Base-by-base conservation (phyloP, 2,888 invertebrate genomes). In the Plagiodera versicolora region DNA sequence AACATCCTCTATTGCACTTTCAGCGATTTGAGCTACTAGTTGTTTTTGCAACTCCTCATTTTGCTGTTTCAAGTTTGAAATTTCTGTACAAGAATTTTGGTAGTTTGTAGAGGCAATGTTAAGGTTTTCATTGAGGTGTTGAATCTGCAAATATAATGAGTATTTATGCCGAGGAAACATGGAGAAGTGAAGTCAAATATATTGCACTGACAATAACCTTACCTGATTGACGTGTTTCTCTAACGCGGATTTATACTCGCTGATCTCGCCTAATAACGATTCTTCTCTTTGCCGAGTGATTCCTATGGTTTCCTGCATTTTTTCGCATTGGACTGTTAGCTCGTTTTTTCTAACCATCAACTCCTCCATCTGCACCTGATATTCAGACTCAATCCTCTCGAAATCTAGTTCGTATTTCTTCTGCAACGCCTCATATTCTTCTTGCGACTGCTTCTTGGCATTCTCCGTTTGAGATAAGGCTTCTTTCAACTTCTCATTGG, bases 381-480 rank as follows among this genome's bases (percentile, higher is more conserved):
- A 75, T 55, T 84, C 83, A n/a, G 75, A 75, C 67, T 86, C 84
- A 32, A 82, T 73, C 56, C 81, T 82, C 63, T 84, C 83, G 18
- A 83, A 75, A 62, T 83, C 83, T 1, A 75, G 76, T 45, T 77
- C 75, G 63, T 81, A 81, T 18, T 77, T 75, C 0, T 77, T 75
- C 58, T 82, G 64, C 52, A 81, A 75, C 14, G 79, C 74, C 59
- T 83, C 81, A 61, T 81, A 80, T 6, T 80, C 78, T 2, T 71
- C 67, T 16, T 81, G 81, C 18, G 80, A 70, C 1, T 77, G 77
- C 48, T 80, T 78, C 47, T 69, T 64, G 65, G 87, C 85, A 50
- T 80, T 80, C 72, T 83, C 83, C 1, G 83, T 67, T 64, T 82
- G 80, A 54, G 81, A 80, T 66, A 84, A 79, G 64, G 81, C 75